Base-by-base conservation (phyloP, 2,113 vertebrate genomes). In the Oryzias javanicus region DNA sequence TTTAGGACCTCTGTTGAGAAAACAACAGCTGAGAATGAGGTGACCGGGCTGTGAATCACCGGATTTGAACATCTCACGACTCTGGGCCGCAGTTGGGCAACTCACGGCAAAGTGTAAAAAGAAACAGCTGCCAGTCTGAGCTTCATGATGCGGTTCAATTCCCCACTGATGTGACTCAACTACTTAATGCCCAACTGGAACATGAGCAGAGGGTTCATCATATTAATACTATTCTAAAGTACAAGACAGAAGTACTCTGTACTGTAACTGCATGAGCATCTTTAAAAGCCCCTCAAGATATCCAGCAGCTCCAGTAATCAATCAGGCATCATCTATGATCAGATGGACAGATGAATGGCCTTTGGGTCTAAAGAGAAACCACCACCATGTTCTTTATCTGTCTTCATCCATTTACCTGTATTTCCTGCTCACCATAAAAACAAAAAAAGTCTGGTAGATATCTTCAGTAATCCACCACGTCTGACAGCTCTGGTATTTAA, bases 11-110 rank as follows among this genome's bases (percentile, higher is more conserved):
- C 49, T 56, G 69, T 80, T 10, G 5, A 53, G 53, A 59, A 57
- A 67, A 70, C 67, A 62, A 76, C 89, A 90, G 87, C 88, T 90
- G 89, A 83, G 79, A 80, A 84, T 65, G 75, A 72, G 64, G 68
- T 82, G 78, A 70, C 56, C 5, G 0, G 27, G 58, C 40, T 63
- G 27, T 82, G 86, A 86, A 65, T 89, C 85, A 88, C 60, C 54
- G 41, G 0, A 22, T 66, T 78, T 78, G 55, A 74, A 68, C 56
- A 70, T 70, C 56, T 76, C 52, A 42, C 25, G 44, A 65, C 18
- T 59, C 19, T 55, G 40, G 44, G 41, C 54, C 67, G n/a, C 3
- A 3, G 14, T 54, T 48, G 48, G 62, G 35, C 29, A 35, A 17
- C 64, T 49, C 20, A 57, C 0, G 44, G 53, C 35, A 68, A 81